Percentiles rank a stretch among this genome's conserved stretches.
phyloP scores from a whole-genome alignment of 2,888 invertebrate species.

The Tachystola acroxantha region DNA sequence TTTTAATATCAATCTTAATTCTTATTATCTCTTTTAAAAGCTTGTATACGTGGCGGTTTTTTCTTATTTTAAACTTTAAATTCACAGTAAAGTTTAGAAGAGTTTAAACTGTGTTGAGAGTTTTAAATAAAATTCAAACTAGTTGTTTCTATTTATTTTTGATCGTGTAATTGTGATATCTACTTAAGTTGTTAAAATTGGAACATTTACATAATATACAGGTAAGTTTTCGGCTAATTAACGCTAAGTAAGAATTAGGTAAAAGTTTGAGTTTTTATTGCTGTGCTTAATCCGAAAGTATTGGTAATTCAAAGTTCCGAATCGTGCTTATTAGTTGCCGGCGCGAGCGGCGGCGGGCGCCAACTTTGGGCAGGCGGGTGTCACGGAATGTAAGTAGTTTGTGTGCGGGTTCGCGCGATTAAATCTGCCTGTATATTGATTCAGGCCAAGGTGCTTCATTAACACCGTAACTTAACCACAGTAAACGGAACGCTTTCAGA shows the following conservation, averaged over 20 bases:
- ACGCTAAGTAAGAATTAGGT: not conserved
- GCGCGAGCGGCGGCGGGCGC: not conserved
- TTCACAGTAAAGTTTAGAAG: not conserved
- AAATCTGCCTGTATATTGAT: slow-evolving; percentile 42
- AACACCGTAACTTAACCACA: slow-evolving; percentile 17
- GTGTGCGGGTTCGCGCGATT: slow-evolving; percentile 29
- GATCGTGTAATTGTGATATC: not conserved
- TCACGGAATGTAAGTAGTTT: slow-evolving; percentile 22
- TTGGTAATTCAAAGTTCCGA: not conserved
- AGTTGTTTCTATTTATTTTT: not conserved
- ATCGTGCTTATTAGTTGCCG: not conserved
- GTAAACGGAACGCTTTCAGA: not conserved
- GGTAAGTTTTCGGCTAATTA: not conserved
- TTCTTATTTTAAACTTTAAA: not conserved
- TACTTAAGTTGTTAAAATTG: not conserved
- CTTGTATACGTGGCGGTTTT: not conserved
- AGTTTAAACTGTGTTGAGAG: not conserved
- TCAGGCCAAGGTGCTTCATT: slow-evolving; percentile 35
- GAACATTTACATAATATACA: not conserved
- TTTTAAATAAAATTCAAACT: too few relatives aligned
- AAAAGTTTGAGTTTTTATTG: not conserved
- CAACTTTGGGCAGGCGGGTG: slow-evolving; percentile 2
- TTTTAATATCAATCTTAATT: not conserved
- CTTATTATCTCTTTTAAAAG: not conserved
- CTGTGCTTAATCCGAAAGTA: not conserved